A percentile compares a stretch with the other conserved stretches of the same genome.
These are phyloP conservation scores for Solen grandis DNA, from an alignment of 1,140 invertebrate genomes.

Conservation along the genomic window DNA sequence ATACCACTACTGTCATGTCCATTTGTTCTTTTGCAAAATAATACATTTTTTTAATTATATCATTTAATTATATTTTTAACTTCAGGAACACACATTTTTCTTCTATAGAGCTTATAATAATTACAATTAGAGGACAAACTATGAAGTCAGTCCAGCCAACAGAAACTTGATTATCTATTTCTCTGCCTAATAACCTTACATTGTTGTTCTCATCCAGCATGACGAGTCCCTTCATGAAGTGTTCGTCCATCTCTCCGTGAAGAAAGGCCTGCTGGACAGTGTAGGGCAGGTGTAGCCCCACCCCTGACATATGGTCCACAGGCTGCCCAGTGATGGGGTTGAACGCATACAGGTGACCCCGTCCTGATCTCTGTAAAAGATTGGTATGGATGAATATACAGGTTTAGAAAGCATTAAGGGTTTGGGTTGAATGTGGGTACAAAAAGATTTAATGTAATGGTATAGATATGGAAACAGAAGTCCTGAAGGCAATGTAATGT, in stretches of 20 bases:
- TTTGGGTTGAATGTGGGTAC: no score
- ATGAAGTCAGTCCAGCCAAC: no score
- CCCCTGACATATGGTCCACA: constrained; percentile 59
- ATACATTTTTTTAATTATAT: neutral
- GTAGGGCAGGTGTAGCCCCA: constrained; percentile 84
- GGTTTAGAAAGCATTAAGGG: no score
- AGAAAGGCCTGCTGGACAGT: constrained; percentile 89
- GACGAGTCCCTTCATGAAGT: constrained; percentile 89
- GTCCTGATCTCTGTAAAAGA: constrained; percentile 86
- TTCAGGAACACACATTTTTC: neutral
- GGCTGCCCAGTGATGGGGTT: constrained; percentile 91
- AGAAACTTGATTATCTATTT: no score
- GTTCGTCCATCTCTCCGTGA: constrained; percentile 84
- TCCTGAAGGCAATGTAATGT: no score
- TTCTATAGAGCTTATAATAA: no score
- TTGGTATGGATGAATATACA: constrained; percentile 65
- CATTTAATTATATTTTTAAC: neutral
- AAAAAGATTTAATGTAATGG: no score
- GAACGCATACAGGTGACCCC: constrained; percentile 89
- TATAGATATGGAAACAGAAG: no score
- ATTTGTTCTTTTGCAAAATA: no score
- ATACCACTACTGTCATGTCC: no score
- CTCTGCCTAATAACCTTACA: no score
- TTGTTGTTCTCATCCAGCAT: constrained; percentile 88
- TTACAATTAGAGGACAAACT: no score